phyloP scores from a whole-genome alignment of 1,140 invertebrate genomes.

The Lamellibrachia luymesi region DNA sequence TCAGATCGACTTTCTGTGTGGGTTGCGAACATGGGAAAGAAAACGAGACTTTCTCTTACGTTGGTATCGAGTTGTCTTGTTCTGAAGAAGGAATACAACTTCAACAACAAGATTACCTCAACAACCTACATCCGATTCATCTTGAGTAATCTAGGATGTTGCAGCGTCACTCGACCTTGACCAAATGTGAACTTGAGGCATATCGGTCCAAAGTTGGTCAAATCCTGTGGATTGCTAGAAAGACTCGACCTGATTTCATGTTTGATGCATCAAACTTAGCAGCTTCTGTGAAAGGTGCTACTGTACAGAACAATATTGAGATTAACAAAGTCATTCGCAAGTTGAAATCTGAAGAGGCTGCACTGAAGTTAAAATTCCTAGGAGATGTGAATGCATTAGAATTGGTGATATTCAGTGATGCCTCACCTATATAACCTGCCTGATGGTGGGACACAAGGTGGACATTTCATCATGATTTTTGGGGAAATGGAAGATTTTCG shows the following conservation, averaged over 20 bases:
- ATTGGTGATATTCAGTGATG: background rate
- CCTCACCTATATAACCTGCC: background rate
- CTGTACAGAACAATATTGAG: slow-evolving; percentile 22
- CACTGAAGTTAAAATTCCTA: slow-evolving; percentile 24
- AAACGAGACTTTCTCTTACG: slow-evolving; percentile 20
- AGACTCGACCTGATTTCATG: slow-evolving; percentile 30
- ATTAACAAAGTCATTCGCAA: slow-evolving; percentile 27
- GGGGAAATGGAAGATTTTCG: background rate
- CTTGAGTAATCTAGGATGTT: background rate
- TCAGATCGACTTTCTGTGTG: slow-evolving; percentile 21
- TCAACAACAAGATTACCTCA: too few relatives aligned
- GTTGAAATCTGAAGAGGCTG: background rate
- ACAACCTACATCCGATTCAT: slow-evolving; percentile 23
- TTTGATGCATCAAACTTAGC: slow-evolving; percentile 29
- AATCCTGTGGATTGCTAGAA: slow-evolving; percentile 30
- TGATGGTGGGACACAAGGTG: slow-evolving; percentile 20
- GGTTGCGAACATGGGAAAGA: slow-evolving; percentile 25
- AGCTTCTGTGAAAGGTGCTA: slow-evolving; percentile 19
- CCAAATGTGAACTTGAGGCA: slow-evolving; percentile 10
- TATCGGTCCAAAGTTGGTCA: slow-evolving; percentile 27
- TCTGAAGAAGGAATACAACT: too few relatives aligned
- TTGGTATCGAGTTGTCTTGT: slow-evolving; percentile 19
- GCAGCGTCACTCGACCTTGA: background rate
- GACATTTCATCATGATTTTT: background rate
- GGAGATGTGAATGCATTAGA: slow-evolving; percentile 2